Conservation (phyloP, 2,797 vertebrate genomes). For the Tangara arthus region DNA sequence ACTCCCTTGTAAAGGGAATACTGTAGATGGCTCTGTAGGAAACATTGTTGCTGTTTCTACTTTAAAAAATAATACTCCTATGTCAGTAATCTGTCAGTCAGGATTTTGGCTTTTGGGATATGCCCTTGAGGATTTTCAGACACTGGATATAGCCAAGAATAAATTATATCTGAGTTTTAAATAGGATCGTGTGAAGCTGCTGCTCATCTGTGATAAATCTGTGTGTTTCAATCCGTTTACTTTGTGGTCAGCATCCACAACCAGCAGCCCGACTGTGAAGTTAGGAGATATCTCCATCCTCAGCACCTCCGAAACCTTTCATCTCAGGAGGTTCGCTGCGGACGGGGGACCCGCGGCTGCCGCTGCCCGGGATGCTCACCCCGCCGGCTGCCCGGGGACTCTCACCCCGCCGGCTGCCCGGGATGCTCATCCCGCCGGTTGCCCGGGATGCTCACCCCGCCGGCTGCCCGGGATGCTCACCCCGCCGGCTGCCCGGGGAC, state of each 20-base stretch:
- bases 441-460: too few relatives aligned
- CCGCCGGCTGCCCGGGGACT: too few relatives aligned
- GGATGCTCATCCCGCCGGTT: too few relatives aligned
- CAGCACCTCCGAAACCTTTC: accelerated
- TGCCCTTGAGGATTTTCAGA: neutral
- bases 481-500: too few relatives aligned
- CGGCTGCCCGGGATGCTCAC: too few relatives aligned
- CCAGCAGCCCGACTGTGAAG: accelerated
- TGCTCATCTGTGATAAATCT: too few relatives aligned
- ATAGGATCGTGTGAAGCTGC: accelerated
- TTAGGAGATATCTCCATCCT: accelerated
- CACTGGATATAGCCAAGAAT: neutral
- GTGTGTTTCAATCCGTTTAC: accelerated
- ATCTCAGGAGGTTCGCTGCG: accelerated
- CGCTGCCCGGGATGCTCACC: accelerated
- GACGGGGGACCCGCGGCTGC: accelerated
- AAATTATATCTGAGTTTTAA: neutral
- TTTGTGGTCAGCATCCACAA: neutral
- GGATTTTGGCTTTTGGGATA: neutral
- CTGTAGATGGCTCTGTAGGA: neutral
- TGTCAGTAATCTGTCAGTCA: neutral
- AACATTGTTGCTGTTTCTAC: neutral
- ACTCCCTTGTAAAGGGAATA: neutral
- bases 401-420: too few relatives aligned
- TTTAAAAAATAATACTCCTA: neutral